These are phyloP conservation scores for Plagodis dolabraria DNA, from an alignment of 2,888 invertebrate species.

Conservation along the genomic window DNA sequence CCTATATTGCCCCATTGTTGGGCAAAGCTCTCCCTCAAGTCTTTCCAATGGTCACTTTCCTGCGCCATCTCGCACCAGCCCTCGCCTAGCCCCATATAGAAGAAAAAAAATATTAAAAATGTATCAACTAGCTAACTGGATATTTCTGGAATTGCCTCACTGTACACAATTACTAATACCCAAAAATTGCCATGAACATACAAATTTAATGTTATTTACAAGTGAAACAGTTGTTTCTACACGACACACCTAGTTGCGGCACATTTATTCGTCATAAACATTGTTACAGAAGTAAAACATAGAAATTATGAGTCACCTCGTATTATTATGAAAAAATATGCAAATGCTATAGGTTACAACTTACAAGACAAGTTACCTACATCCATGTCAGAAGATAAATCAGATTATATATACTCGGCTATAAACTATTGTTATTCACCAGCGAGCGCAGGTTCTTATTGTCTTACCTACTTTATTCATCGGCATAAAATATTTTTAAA, in stretches of 20 bases:
- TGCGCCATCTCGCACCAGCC: slow-evolving; percentile 32
- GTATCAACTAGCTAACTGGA: slow-evolving; percentile 15
- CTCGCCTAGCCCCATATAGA: slow-evolving; percentile 32
- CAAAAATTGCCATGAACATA: slow-evolving; percentile 18
- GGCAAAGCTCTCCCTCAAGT: slow-evolving; percentile 32
- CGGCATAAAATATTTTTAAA: slow-evolving; percentile 1
- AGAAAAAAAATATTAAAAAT: slow-evolving; percentile 25
- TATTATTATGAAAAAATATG: slow-evolving; percentile 25
- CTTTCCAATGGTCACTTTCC: slow-evolving; percentile 31
- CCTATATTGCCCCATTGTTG: slow-evolving; percentile 32
- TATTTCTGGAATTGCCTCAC: slow-evolving; percentile 12
- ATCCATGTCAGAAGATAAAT: slow-evolving; percentile 9
- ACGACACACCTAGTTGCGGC: slow-evolving; percentile 21
- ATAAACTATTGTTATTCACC: slow-evolving; percentile 16
- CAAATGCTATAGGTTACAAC: slow-evolving; percentile 2
- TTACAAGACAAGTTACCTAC: slow-evolving; percentile 4
- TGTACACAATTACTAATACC: slow-evolving; percentile 22
- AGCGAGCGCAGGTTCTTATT: slow-evolving; percentile 8
- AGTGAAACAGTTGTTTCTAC: slow-evolving; percentile 28
- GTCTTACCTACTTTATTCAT: slow-evolving; percentile 1
- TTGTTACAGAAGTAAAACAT: slow-evolving; percentile 20
- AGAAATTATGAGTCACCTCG: slow-evolving; percentile 27
- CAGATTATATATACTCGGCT: slow-evolving; percentile 7
- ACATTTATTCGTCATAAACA: slow-evolving; percentile 23
- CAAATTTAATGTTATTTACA: slow-evolving; percentile 25